Percentiles rank a stretch among this genome's conserved stretches.
Conservation (phyloP, 2,113 vertebrate species). For the Hypocryptadius cinnamomeus region DNA sequence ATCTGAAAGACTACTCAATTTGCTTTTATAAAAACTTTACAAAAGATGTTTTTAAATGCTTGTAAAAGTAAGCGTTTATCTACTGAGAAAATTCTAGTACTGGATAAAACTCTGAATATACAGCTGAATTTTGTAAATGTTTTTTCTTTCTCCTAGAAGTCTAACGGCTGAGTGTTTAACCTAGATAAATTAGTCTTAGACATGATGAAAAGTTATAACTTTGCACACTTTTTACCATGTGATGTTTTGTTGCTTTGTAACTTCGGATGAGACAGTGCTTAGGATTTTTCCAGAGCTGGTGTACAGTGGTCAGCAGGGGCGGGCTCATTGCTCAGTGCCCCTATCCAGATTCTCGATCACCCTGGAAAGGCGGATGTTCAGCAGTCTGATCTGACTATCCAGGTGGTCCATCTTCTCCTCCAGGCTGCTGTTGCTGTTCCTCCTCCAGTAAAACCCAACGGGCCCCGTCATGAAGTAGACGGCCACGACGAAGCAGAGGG, state of each 20-base stretch:
- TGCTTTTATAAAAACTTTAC: slow-evolving; percentile 72
- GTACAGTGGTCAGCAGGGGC: not conserved
- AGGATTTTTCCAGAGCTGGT: slow-evolving; percentile 40
- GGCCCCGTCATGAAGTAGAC: slow-evolving; percentile 96
- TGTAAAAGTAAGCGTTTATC: slow-evolving; percentile 67
- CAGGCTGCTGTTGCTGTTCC: slow-evolving; percentile 74
- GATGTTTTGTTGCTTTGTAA: slow-evolving; percentile 36
- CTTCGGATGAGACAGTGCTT: slow-evolving; percentile 27
- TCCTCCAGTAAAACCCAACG: slow-evolving; percentile 87
- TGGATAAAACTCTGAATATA: slow-evolving; percentile 66
- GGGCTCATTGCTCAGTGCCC: slow-evolving; percentile 74
- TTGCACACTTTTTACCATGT: slow-evolving; percentile 40
- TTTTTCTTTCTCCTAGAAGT: slow-evolving; percentile 15
- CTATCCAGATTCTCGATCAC: slow-evolving; percentile 89
- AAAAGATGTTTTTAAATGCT: slow-evolving; percentile 73
- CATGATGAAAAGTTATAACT: not conserved
- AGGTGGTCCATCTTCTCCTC: slow-evolving; percentile 96
- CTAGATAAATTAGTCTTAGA: not conserved
- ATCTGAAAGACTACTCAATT: slow-evolving; percentile 55
- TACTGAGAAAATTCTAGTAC: slow-evolving; percentile 67
- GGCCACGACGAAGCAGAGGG: slow-evolving; percentile 88
- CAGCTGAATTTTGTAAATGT: slow-evolving; percentile 18
- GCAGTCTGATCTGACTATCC: slow-evolving; percentile 89
- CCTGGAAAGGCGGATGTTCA: slow-evolving; percentile 90
- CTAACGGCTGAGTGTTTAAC: not conserved